Conservation (phyloP, 2,113 vertebrate genomes). For the Elephas maximus region DNA sequence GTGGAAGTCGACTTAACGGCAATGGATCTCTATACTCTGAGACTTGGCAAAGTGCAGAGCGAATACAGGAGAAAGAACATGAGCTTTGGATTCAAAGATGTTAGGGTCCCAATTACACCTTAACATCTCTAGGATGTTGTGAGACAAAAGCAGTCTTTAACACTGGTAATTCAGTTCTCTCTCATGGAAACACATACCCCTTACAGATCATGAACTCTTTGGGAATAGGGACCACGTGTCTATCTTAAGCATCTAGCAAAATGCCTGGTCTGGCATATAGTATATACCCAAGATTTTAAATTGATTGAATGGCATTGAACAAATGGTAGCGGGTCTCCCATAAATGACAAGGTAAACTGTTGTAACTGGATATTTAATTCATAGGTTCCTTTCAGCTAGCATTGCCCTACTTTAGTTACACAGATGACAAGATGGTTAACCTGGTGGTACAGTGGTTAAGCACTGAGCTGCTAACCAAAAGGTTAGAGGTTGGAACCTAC, state of each 20-base stretch:
- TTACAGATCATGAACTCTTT: not conserved
- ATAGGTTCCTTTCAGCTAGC: not conserved
- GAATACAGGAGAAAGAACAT: not conserved
- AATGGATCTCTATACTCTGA: not conserved
- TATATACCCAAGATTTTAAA: not conserved
- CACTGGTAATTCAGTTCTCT: not conserved
- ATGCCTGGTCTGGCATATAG: not conserved
- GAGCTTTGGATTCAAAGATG: not conserved
- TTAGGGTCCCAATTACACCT: not conserved
- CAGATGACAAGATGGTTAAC: not conserved
- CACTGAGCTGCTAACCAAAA: no score
- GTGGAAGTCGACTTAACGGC: no score
- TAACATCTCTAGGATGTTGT: not conserved
- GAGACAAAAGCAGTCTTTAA: not conserved
- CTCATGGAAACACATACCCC: not conserved
- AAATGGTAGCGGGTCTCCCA: not conserved
- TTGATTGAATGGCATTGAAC: not conserved
- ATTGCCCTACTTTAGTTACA: not conserved
- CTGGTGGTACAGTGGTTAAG: no score
- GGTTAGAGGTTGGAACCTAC: no score
- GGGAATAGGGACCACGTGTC: not conserved
- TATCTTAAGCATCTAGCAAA: slow-evolving; percentile 11
- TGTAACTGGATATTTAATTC: not conserved
- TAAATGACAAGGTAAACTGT: not conserved
- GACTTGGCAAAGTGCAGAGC: not conserved